Evolutionary conservation across 2,797 vertebrate species (phyloP).

Genomic region (Helicolenus hilgendorfi): DNA sequence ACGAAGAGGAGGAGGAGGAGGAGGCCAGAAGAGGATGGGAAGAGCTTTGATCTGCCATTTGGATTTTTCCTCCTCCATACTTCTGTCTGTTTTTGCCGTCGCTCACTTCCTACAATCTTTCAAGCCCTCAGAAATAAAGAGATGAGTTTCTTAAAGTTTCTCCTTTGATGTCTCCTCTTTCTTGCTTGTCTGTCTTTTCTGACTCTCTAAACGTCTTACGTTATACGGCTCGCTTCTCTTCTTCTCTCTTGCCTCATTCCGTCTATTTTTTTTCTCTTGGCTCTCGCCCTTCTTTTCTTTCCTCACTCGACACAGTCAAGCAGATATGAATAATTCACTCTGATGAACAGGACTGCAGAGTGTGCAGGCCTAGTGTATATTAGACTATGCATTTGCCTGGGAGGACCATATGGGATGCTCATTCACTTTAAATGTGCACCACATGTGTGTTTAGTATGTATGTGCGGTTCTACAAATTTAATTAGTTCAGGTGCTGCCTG

Average conservation of each 20-base stretch:
- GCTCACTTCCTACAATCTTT: constrained; percentile 21
- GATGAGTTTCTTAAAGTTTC: constrained; percentile 41
- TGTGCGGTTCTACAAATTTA: neutral
- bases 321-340: constrained; percentile 87
- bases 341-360: constrained; percentile 73
- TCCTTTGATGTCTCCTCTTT: constrained; percentile 60
- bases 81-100: constrained; percentile 10
- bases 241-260: constrained; percentile 34
- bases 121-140: constrained; percentile 39
- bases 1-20: neutral
- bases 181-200: constrained; percentile 10
- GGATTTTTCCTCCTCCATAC: neutral
- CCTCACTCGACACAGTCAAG: constrained; percentile 47
- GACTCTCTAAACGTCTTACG: constrained; percentile 1
- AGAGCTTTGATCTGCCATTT: constrained; percentile 58
- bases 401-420: neutral
- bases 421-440: neutral
- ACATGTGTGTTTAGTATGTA: neutral
- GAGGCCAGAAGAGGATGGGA: constrained; percentile 2
- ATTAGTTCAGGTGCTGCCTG: neutral
- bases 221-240: neutral
- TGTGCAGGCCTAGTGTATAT: constrained; percentile 45
- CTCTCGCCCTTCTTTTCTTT: constrained; percentile 39
- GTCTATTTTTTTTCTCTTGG: constrained; percentile 27
- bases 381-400: constrained; percentile 34